These are phyloP conservation scores for Lethenteron reissneri DNA, from an alignment of 2,113 vertebrate genomes.

Conservation along the genomic window DNA sequence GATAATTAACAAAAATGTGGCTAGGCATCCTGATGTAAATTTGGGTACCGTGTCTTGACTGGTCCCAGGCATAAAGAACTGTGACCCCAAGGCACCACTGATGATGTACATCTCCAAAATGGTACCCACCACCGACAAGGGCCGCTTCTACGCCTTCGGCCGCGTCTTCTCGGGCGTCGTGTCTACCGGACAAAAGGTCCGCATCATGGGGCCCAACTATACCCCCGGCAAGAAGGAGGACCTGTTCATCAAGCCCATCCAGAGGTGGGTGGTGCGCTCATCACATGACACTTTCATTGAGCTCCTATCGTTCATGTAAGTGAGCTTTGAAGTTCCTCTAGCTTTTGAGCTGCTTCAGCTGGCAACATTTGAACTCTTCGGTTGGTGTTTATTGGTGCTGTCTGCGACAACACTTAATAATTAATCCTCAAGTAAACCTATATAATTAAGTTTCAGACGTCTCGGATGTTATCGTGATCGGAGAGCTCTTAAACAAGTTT, in stretches of 20 bases:
- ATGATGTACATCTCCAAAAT: slow-evolving; percentile 99
- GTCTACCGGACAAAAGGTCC: slow-evolving; percentile 64
- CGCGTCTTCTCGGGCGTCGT: slow-evolving; percentile 72
- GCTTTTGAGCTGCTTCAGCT: too few species aligned
- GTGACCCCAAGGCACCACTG: slow-evolving; percentile 63
- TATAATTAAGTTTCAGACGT: too few species aligned
- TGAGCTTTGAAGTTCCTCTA: too few species aligned
- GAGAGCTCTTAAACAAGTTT: too few species aligned
- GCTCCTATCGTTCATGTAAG: neutral
- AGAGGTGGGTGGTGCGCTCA: slow-evolving; percentile 35
- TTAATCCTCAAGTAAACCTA: too few species aligned
- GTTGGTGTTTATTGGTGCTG: too few species aligned
- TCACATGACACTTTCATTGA: neutral
- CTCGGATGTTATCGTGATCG: too few species aligned
- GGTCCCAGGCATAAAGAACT: slow-evolving; percentile 60
- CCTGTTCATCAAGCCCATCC: slow-evolving; percentile 73
- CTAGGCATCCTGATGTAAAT: too few species aligned
- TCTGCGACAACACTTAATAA: too few species aligned
- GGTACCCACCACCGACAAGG: slow-evolving; percentile 81
- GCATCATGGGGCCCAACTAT: slow-evolving; percentile 92
- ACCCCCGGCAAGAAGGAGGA: slow-evolving; percentile 84
- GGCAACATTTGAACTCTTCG: too few species aligned
- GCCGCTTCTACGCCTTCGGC: slow-evolving; percentile 81
- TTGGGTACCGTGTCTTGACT: rapidly evolving
- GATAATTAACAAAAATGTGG: too few species aligned